Evolutionary conservation across 64 coral and sea anemone species (phyloP).

Genomic region (Acropora yongei): DNA sequence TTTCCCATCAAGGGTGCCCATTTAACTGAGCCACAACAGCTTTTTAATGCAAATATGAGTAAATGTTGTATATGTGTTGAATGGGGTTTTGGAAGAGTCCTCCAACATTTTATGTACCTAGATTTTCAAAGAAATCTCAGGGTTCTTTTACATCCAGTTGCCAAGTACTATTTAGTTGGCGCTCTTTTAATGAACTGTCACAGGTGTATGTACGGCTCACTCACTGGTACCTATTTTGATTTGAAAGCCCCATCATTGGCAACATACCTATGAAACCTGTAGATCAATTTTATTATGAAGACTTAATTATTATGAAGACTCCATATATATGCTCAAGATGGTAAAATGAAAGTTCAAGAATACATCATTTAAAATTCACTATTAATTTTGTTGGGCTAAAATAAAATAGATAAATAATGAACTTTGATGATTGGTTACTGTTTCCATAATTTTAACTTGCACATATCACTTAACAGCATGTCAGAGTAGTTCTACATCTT

Average conservation of each 20-base stretch:
- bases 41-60: constrained; percentile 33
- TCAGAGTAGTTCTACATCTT: too few species aligned
- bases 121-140: constrained; percentile 31
- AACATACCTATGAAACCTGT: too few species aligned
- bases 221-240: constrained; percentile 47
- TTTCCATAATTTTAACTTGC: constrained; percentile 32
- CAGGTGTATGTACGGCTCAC: constrained; percentile 25
- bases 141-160: constrained; percentile 26
- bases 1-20: constrained; percentile 25
- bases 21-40: constrained; percentile 27
- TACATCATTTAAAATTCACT: not conserved
- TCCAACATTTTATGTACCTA: constrained; percentile 28
- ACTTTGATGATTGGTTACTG: not conserved
- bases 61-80: constrained; percentile 29
- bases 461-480: not conserved
- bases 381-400: not conserved
- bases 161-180: constrained; percentile 51
- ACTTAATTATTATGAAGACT: not conserved
- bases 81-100: constrained; percentile 31
- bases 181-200: constrained; percentile 46
- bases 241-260: constrained; percentile 3
- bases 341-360: constrained; percentile 10
- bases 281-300: too few species aligned
- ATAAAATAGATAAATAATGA: constrained; percentile 17
- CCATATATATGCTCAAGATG: not conserved